These are phyloP conservation scores for Coregonus clupeaformis DNA, from an alignment of 2,113 vertebrate genomes.

Conservation along the genomic window DNA sequence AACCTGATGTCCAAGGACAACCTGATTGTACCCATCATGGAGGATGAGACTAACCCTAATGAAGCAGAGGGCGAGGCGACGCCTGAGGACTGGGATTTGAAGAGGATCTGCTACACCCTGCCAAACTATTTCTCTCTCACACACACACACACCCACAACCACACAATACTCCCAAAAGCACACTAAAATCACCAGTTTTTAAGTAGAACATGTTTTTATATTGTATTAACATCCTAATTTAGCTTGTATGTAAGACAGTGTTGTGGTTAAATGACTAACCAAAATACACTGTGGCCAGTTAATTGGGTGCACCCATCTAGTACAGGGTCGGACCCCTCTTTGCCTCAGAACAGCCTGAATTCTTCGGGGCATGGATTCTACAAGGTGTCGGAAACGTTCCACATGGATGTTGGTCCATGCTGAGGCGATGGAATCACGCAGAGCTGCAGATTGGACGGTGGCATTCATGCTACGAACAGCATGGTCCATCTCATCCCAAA, in stretches of 20 bases:
- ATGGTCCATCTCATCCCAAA: too few species aligned
- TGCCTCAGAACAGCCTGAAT: too few species aligned
- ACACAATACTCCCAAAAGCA: background rate
- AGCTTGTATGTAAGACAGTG: background rate
- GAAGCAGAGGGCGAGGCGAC: conserved; percentile 12
- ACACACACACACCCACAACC: background rate
- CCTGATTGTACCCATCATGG: conserved; percentile 98
- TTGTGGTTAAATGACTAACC: background rate
- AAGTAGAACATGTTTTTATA: background rate
- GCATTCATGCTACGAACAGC: background rate
- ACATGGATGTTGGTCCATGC: too few species aligned
- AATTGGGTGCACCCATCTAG: too few species aligned
- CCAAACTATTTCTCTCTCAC: too few species aligned
- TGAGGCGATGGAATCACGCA: too few species aligned
- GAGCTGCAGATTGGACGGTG: background rate
- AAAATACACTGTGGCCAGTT: too few species aligned
- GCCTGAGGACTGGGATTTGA: background rate
- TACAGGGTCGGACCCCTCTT: too few species aligned
- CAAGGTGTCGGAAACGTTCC: too few species aligned
- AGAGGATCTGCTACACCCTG: background rate
- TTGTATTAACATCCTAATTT: background rate
- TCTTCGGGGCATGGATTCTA: too few species aligned
- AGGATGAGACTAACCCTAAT: conserved; percentile 91
- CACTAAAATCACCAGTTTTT: background rate
- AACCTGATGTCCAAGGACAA: conserved; percentile 99